Conservation (phyloP, 1,140 invertebrate genomes). For the Chelonus insularis region DNA sequence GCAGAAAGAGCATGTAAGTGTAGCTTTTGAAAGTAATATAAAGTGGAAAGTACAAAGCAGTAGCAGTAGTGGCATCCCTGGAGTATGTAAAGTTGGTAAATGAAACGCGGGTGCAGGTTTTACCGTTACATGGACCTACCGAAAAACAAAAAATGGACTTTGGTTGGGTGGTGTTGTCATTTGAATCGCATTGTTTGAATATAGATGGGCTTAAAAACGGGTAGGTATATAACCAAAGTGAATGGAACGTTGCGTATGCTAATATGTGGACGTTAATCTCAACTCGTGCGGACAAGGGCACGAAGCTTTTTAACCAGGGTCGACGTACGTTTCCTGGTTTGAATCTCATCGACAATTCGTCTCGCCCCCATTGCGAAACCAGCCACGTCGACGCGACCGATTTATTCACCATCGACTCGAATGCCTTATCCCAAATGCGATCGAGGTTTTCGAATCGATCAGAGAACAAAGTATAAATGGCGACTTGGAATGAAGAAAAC, state of each 20-base stretch:
- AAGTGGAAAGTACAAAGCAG: background rate
- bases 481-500: background rate
- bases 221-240: background rate
- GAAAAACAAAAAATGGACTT: too few species aligned
- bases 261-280: slow-evolving; percentile 10
- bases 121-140: background rate
- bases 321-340: slow-evolving; percentile 3
- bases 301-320: background rate
- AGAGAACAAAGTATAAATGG: background rate
- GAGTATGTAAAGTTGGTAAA: too few species aligned
- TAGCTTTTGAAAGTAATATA: background rate
- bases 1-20: background rate
- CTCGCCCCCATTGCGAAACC: slow-evolving; percentile 17
- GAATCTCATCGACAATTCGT: slow-evolving; percentile 13
- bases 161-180: too few species aligned
- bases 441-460: slow-evolving; percentile 4
- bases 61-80: background rate
- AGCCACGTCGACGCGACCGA: slow-evolving; percentile 7
- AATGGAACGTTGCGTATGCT: slow-evolving; percentile 1
- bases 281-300: background rate
- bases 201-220: background rate
- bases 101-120: slow-evolving; percentile 5
- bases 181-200: background rate
- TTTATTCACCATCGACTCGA: slow-evolving; percentile 9
- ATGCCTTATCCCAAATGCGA: slow-evolving; percentile 8